These are phyloP conservation scores for Diaphora mendica DNA, from an alignment of 2,888 invertebrate species.

Conservation along the genomic window DNA sequence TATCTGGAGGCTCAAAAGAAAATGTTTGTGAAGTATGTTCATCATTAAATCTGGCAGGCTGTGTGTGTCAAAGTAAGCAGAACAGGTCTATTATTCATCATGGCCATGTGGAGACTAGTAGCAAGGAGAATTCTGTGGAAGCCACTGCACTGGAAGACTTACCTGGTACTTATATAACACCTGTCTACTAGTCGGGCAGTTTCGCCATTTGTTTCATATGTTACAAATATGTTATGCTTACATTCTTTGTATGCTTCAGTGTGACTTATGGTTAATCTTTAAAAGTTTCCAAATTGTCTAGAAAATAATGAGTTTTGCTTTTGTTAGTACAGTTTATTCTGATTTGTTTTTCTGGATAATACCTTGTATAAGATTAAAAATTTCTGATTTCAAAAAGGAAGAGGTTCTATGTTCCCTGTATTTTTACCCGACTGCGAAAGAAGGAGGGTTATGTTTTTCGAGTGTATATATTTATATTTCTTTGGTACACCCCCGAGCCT, in stretches of 20 bases:
- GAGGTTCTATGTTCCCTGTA: background rate
- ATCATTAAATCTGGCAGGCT: constrained; percentile 55
- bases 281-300: too few species aligned
- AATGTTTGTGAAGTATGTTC: constrained; percentile 65
- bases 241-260: background rate
- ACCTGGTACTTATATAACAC: constrained; percentile 66
- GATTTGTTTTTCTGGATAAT: too few species aligned
- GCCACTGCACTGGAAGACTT: constrained; percentile 76
- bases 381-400: too few species aligned
- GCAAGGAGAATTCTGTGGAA: constrained; percentile 67
- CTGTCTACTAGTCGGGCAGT: background rate
- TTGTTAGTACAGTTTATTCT: too few species aligned
- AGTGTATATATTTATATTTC: too few species aligned
- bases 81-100: constrained; percentile 24
- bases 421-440: too few species aligned
- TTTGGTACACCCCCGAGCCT: too few species aligned
- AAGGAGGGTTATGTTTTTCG: too few species aligned
- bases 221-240: background rate
- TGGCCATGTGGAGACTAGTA: constrained; percentile 49
- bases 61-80: constrained; percentile 61
- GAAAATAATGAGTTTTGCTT: too few species aligned
- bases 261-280: too few species aligned
- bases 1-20: constrained; percentile 36
- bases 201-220: background rate
- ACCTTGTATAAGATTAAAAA: too few species aligned